phyloP scores from a whole-genome alignment of 2,888 invertebrate genomes.

The Eueremaeus valkanovi region DNA sequence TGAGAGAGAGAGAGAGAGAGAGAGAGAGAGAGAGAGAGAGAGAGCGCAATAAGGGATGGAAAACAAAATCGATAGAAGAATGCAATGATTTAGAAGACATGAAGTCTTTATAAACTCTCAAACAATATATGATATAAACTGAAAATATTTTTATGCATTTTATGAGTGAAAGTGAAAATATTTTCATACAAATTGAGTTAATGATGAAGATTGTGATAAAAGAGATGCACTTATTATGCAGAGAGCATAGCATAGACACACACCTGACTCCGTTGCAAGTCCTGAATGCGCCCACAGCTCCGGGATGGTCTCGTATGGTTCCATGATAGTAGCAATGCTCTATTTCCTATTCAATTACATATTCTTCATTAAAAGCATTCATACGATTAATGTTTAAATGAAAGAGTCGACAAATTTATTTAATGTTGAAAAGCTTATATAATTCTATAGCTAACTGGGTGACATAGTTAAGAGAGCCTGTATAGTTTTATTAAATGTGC shows the following conservation, averaged over 20 bases:
- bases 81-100: background rate
- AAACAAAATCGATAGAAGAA: background rate
- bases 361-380: too few relatives aligned
- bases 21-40: slow-evolving; percentile 23
- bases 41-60: background rate
- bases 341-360: slow-evolving; percentile 66
- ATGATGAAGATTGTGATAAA: background rate
- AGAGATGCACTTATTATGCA: background rate
- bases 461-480: too few relatives aligned
- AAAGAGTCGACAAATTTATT: too few relatives aligned
- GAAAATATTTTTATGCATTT: background rate
- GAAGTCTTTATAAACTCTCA: background rate
- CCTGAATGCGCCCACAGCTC: slow-evolving; percentile 92
- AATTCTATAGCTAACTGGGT: too few relatives aligned
- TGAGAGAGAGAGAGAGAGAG: slow-evolving; percentile 16
- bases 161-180: background rate
- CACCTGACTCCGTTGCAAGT: slow-evolving; percentile 90
- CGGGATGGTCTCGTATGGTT: slow-evolving; percentile 92
- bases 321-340: slow-evolving; percentile 99
- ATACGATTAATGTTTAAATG: too few relatives aligned
- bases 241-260: background rate
- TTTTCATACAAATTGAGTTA: background rate
- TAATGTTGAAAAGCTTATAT: too few relatives aligned
- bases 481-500: too few relatives aligned
- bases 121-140: background rate